A percentile compares a stretch with the other conserved stretches of the same genome.
These are phyloP conservation scores for Pollachius pollachius DNA, from an alignment of 2,113 vertebrate species.

Conservation along the genomic window DNA sequence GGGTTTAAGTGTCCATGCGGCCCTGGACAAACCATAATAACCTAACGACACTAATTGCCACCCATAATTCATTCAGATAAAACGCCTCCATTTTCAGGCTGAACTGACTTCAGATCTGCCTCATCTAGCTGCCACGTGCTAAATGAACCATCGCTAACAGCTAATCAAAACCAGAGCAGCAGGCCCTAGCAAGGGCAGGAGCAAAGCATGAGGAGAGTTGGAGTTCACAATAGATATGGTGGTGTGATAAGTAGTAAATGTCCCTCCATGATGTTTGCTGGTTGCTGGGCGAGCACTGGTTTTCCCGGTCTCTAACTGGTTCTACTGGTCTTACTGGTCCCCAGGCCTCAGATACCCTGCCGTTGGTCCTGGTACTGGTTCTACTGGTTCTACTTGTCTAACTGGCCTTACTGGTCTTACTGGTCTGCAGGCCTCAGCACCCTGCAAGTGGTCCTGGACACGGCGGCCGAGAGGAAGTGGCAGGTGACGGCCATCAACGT, in stretches of 20 bases:
- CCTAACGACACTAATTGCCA: slow-evolving; percentile 42
- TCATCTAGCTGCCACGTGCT: too few relatives aligned
- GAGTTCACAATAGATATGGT: slow-evolving; percentile 17
- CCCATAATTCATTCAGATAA: slow-evolving; percentile 40
- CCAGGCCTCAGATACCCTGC: too few relatives aligned
- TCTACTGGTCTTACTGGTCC: background rate
- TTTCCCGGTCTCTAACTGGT: background rate
- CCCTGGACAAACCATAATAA: slow-evolving; percentile 33
- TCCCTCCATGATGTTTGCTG: too few relatives aligned
- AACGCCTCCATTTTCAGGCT: slow-evolving; percentile 42
- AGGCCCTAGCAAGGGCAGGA: background rate
- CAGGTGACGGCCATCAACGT: slow-evolving; percentile 98
- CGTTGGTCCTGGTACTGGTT: too few relatives aligned
- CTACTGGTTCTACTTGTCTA: background rate
- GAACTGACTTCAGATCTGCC: too few relatives aligned
- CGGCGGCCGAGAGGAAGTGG: slow-evolving; percentile 97
- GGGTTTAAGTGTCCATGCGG: background rate
- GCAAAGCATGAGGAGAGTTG: slow-evolving; percentile 19
- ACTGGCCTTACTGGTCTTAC: slow-evolving; percentile 1
- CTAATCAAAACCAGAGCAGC: too few relatives aligned
- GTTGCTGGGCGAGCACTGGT: too few relatives aligned
- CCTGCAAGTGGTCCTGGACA: slow-evolving; percentile 94
- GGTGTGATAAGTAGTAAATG: too few relatives aligned
- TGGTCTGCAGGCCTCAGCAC: slow-evolving; percentile 85
- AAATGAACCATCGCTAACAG: too few relatives aligned